Percentiles rank a stretch among this genome's conserved stretches.
Conservation (phyloP, 2,113 vertebrate genomes). For the Pedionomus torquatus region DNA sequence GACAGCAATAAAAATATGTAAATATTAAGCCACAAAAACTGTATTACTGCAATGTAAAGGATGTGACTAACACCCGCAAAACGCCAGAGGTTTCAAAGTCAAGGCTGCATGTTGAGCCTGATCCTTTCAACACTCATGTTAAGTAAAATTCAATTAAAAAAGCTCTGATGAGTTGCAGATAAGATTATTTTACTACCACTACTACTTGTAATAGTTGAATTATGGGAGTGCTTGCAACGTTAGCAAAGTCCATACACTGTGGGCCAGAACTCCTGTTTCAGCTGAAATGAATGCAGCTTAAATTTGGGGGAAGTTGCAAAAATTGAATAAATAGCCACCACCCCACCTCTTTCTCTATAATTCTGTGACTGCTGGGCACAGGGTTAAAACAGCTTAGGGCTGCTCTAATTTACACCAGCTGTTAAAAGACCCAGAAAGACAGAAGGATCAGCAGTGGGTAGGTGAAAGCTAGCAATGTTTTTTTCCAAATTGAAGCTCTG, state of each 20-base stretch:
- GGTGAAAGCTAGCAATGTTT: neutral
- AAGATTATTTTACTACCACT: slow-evolving; percentile 60
- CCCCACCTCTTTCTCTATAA: neutral
- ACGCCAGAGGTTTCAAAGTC: slow-evolving; percentile 66
- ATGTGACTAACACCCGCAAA: slow-evolving; percentile 72
- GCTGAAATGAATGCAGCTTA: neutral
- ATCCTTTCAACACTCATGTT: slow-evolving; percentile 54
- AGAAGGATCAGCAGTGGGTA: neutral
- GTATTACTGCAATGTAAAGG: slow-evolving; percentile 68
- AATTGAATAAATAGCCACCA: neutral
- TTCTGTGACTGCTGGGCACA: neutral
- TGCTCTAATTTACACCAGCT: neutral
- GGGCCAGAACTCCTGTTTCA: neutral
- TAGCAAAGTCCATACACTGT: neutral
- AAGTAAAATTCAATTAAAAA: slow-evolving; percentile 71
- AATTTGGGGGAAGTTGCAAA: neutral
- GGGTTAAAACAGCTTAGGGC: neutral
- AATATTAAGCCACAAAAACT: slow-evolving; percentile 71
- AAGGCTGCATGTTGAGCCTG: slow-evolving; percentile 36
- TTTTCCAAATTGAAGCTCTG: neutral
- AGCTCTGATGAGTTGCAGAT: slow-evolving; percentile 50
- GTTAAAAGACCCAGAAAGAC: neutral
- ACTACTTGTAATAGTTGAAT: slow-evolving; percentile 34
- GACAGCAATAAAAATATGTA: slow-evolving; percentile 71
- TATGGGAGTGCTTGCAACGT: slow-evolving; percentile 6